Conservation (phyloP, 2,113 vertebrate species). For the Grus americana region DNA sequence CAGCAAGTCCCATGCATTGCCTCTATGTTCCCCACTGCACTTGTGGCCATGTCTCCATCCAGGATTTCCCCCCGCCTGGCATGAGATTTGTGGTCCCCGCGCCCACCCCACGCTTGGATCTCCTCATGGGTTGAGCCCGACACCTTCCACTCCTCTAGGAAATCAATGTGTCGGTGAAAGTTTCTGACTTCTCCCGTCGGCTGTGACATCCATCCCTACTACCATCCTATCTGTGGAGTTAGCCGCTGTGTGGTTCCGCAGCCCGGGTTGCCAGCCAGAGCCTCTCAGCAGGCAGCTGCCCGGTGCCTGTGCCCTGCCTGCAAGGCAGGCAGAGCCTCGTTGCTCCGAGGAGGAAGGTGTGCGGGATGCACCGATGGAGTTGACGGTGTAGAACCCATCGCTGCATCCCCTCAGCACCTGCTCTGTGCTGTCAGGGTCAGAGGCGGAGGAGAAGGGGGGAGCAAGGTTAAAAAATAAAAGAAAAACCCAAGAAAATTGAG, state of each 20-base stretch:
- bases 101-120: not conserved
- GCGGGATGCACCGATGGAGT: not conserved
- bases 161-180: not conserved
- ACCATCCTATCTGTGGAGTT: too few relatives aligned
- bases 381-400: accelerated
- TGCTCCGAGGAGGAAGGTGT: not conserved
- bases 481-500: too few relatives aligned
- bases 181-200: not conserved
- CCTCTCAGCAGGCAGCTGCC: not conserved
- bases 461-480: not conserved
- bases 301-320: not conserved
- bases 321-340: not conserved
- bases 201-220: accelerated
- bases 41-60: not conserved
- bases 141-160: not conserved
- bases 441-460: not conserved
- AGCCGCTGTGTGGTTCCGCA: not conserved
- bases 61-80: not conserved
- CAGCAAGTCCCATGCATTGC: accelerated
- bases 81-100: not conserved
- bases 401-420: not conserved
- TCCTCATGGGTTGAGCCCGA: not conserved
- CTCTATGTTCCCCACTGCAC: accelerated
- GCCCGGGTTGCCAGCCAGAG: not conserved
- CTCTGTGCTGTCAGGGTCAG: not conserved